Conservation (phyloP, 2,797 vertebrate genomes). For the Sphenodon punctatus region DNA sequence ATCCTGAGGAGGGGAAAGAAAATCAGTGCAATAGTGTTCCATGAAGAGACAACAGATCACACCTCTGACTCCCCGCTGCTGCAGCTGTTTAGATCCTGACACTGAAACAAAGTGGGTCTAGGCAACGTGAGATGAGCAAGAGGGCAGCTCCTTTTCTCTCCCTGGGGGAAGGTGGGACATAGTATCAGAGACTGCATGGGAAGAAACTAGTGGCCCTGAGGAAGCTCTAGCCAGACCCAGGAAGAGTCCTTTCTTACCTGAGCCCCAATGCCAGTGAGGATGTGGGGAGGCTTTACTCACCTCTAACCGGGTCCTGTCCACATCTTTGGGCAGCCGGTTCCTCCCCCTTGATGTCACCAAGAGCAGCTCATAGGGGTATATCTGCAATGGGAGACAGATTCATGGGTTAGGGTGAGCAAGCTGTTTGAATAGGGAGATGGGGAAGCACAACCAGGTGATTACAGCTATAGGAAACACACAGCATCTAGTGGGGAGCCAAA, state of each 20-base stretch:
- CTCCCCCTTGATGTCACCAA: constrained; percentile 95
- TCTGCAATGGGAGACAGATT: constrained; percentile 72
- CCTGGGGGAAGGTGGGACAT: background rate
- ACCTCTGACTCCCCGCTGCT: no score
- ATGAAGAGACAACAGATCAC: no score
- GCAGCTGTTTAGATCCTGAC: no score
- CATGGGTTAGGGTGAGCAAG: background rate
- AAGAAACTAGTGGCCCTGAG: background rate
- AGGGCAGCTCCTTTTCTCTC: no score
- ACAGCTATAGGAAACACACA: background rate
- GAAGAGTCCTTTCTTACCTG: no score
- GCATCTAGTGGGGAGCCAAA: background rate
- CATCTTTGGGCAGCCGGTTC: constrained; percentile 93
- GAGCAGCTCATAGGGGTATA: constrained; percentile 94
- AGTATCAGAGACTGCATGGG: no score
- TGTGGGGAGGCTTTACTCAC: constrained; percentile 68
- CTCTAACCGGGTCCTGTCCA: constrained; percentile 93
- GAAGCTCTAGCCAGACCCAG: no score
- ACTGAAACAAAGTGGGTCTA: no score
- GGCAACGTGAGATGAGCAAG: no score
- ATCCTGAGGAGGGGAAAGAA: no score
- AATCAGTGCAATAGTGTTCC: no score
- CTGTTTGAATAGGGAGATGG: background rate
- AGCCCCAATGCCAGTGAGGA: background rate
- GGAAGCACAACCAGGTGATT: background rate